Evolutionary conservation across 1,140 invertebrate species (phyloP).

Genomic region (Lerema accius): DNA sequence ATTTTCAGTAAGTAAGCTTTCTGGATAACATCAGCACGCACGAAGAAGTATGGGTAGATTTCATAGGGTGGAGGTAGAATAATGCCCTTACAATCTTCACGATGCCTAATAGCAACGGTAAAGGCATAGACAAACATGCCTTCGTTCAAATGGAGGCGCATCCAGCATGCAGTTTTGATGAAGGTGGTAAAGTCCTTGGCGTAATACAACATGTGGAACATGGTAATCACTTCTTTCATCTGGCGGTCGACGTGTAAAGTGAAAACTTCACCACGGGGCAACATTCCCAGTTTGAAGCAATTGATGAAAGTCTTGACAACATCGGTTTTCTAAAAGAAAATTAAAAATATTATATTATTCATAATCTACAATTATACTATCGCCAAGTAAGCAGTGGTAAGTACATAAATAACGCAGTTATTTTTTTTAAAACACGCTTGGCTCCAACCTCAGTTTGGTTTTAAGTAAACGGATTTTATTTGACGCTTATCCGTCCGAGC

Average conservation of each 20-base stretch:
- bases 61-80: constrained; percentile 87
- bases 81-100: constrained; percentile 84
- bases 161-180: constrained; percentile 85
- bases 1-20: constrained; percentile 84
- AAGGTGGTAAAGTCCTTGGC: constrained; percentile 86
- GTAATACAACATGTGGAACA: constrained; percentile 88
- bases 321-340: constrained; percentile 78
- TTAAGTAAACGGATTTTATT: no score
- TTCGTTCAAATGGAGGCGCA: constrained; percentile 85
- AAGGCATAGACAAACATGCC: constrained; percentile 86
- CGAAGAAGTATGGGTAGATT: constrained; percentile 86
- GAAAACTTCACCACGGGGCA: constrained; percentile 85
- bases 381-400: no score
- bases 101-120: constrained; percentile 84
- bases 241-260: constrained; percentile 85
- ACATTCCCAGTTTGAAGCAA: constrained; percentile 81
- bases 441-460: no score
- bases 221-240: constrained; percentile 83
- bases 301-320: constrained; percentile 85
- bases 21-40: constrained; percentile 84
- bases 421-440: no score
- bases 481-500: no score
- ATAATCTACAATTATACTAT: no score
- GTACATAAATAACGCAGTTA: no score
- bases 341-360: background rate